A percentile compares a stretch with the other conserved stretches of the same genome.
Evolutionary conservation across 2,113 vertebrate genomes (phyloP).

Genomic region (Calypte anna): DNA sequence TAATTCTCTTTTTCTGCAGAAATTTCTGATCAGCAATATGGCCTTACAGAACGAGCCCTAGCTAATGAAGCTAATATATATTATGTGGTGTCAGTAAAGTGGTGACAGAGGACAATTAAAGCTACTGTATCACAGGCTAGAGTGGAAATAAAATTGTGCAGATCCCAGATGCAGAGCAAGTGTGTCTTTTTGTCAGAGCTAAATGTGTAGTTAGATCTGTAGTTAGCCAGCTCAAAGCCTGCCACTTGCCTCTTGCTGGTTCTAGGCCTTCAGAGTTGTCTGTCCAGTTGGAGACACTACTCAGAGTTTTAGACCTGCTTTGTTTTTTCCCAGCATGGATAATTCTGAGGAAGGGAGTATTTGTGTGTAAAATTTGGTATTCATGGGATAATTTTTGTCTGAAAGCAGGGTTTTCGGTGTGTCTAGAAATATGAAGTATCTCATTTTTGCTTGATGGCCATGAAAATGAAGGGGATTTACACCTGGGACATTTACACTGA

Average conservation of each 20-base stretch:
- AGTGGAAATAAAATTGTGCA: neutral
- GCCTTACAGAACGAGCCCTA: neutral
- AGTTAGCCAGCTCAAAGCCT: neutral
- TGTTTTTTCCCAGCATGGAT: neutral
- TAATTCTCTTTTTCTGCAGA: neutral
- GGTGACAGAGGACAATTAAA: neutral
- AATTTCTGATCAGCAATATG: neutral
- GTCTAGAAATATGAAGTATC: neutral
- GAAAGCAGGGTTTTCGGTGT: neutral
- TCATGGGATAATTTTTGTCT: neutral
- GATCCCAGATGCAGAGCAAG: neutral
- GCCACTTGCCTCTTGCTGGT: neutral
- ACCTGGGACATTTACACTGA: neutral
- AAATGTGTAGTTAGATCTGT: neutral
- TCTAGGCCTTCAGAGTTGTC: neutral
- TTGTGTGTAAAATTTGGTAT: neutral
- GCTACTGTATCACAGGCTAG: neutral
- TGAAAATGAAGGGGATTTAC: neutral
- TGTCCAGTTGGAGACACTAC: neutral
- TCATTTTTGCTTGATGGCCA: neutral
- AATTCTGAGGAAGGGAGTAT: neutral
- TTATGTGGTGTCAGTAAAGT: neutral
- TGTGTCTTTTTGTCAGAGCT: neutral
- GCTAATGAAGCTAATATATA: neutral
- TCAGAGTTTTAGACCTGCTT: neutral